phyloP scores from a whole-genome alignment of 2,797 vertebrate species.

The Anabas testudineus region DNA sequence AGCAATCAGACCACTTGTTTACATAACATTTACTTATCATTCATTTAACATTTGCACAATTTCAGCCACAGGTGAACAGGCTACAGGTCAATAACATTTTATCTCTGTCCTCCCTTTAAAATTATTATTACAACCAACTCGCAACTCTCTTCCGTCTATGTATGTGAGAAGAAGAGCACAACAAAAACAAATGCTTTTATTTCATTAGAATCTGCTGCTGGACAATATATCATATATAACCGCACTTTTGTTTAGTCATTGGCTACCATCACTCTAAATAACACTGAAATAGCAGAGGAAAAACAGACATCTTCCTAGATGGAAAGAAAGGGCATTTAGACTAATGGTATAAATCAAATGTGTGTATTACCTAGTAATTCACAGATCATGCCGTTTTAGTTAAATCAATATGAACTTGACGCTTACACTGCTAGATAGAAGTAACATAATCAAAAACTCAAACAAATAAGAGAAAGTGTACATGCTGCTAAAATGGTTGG shows the following conservation, averaged over 20 bases:
- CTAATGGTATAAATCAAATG: slow-evolving; percentile 41
- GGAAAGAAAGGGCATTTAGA: slow-evolving; percentile 29
- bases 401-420: not conserved
- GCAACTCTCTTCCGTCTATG: not conserved
- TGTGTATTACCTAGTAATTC: slow-evolving; percentile 25
- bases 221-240: slow-evolving; percentile 37
- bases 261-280: slow-evolving; percentile 72
- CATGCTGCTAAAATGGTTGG: too few relatives aligned
- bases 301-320: slow-evolving; percentile 66
- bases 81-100: not conserved
- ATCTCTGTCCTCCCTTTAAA: not conserved
- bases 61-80: slow-evolving; percentile 27
- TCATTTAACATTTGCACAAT: slow-evolving; percentile 52
- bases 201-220: slow-evolving; percentile 46
- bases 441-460: not conserved
- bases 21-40: slow-evolving; percentile 60
- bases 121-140: not conserved
- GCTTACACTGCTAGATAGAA: not conserved
- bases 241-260: slow-evolving; percentile 46
- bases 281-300: slow-evolving; percentile 61
- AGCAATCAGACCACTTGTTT: slow-evolving; percentile 22
- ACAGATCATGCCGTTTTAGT: slow-evolving; percentile 5
- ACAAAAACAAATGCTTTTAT: slow-evolving; percentile 38
- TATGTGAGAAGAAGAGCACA: not conserved
- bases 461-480: not conserved